These are phyloP conservation scores for Sminthurinus aureus DNA, from an alignment of 2,888 invertebrate species.

Conservation along the genomic window DNA sequence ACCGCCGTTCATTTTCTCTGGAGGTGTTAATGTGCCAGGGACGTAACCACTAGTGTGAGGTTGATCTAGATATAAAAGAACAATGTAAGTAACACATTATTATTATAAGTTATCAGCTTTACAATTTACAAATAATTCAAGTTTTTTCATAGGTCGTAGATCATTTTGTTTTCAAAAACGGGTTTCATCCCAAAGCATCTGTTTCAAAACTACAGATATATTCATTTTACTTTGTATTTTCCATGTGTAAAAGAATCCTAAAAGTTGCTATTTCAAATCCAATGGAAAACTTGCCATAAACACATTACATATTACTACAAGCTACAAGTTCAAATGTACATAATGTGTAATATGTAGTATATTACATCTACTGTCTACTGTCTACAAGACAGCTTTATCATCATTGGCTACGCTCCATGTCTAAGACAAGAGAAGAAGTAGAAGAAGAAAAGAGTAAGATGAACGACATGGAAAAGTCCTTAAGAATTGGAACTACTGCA, in stretches of 20 bases:
- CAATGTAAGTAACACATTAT: neutral
- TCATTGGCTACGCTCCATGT: too few species aligned
- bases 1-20: constrained; percentile 65
- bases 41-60: constrained; percentile 61
- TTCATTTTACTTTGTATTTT: too few species aligned
- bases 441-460: neutral
- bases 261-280: neutral
- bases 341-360: neutral
- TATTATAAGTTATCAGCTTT: too few species aligned
- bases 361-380: too few species aligned
- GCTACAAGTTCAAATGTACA: neutral
- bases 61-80: constrained; percentile 52
- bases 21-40: constrained; percentile 65
- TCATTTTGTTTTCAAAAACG: too few species aligned
- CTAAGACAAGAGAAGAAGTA: constrained; percentile 5
- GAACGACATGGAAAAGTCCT: constrained; percentile 7
- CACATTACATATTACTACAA: neutral
- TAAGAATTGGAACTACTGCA: constrained; percentile 5
- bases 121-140: too few species aligned
- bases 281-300: neutral
- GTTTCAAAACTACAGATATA: too few species aligned
- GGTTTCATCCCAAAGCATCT: too few species aligned
- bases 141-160: too few species aligned
- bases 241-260: too few species aligned
- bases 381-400: neutral